A percentile compares a stretch with the other conserved stretches of the same genome.
These are phyloP conservation scores for Mesorhabditis spiculigera DNA, from an alignment of 2,888 invertebrate species.

Conservation along the genomic window DNA sequence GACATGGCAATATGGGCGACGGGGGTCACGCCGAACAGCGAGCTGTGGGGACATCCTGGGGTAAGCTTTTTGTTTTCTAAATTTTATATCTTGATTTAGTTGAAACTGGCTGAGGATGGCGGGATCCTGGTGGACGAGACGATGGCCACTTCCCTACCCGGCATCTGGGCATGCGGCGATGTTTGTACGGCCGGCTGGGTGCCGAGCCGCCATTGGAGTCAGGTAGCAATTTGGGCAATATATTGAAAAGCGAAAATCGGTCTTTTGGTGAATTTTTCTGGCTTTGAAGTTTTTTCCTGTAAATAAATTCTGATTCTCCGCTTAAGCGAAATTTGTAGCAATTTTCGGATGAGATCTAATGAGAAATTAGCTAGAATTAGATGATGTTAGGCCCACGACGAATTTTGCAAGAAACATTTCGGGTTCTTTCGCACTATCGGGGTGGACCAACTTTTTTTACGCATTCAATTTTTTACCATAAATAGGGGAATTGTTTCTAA, in stretches of 20 bases:
- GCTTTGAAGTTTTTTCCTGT: no score
- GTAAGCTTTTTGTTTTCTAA: constrained; percentile 13
- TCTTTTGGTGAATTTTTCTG: no score
- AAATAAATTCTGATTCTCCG: no score
- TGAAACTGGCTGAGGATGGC: constrained; percentile 67
- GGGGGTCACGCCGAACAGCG: constrained; percentile 71
- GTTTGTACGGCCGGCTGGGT: constrained; percentile 80
- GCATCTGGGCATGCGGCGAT: constrained; percentile 93
- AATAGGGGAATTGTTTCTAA: not conserved
- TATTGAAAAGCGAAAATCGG: not conserved
- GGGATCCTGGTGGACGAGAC: constrained; percentile 80
- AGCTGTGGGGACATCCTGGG: constrained; percentile 34
- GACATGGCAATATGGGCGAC: constrained; percentile 93
- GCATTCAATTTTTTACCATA: no score
- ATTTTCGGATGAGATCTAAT: no score
- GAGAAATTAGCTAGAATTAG: no score
- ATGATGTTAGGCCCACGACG: no score
- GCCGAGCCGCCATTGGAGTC: constrained; percentile 67
- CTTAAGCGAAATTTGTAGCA: no score
- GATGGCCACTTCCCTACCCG: constrained; percentile 75
- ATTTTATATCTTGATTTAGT: constrained; percentile 10
- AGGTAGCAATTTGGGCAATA: constrained; percentile 33
- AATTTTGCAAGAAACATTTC: no score
- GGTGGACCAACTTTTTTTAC: no score
- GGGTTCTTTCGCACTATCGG: no score